A percentile compares a stretch with the other conserved stretches of the same genome.
phyloP scores from a whole-genome alignment of 2,888 invertebrate genomes.

The Acleris cristana region DNA sequence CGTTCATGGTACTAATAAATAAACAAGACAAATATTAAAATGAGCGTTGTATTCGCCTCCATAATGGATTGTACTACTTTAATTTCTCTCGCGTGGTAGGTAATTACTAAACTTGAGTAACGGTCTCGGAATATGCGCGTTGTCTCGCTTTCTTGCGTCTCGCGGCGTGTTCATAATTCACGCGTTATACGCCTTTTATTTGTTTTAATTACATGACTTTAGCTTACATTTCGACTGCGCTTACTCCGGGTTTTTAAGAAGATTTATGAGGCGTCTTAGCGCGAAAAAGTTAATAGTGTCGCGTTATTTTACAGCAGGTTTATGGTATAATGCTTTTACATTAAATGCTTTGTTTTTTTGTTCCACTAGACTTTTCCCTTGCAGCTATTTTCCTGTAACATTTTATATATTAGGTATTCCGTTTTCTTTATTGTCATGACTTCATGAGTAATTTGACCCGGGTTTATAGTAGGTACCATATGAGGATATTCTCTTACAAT shows the following conservation, averaged over 20 bases:
- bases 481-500: too few species aligned
- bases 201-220: conserved; percentile 29
- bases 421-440: too few species aligned
- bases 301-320: too few species aligned
- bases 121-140: conserved; percentile 51
- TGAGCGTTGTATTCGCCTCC: conserved; percentile 4
- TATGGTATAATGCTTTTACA: too few species aligned
- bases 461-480: too few species aligned
- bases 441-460: too few species aligned
- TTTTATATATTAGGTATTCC: too few species aligned
- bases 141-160: conserved; percentile 71
- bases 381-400: too few species aligned
- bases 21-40: conserved; percentile 2
- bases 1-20: conserved; percentile 6
- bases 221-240: conserved; percentile 24
- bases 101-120: conserved; percentile 44
- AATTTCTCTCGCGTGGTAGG: conserved; percentile 55
- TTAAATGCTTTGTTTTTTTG: too few species aligned
- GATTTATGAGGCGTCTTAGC: conserved; percentile 8
- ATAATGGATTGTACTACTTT: conserved; percentile 35
- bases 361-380: too few species aligned
- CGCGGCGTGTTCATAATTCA: conserved; percentile 46
- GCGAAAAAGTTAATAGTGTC: too few species aligned
- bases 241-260: neutral
- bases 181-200: conserved; percentile 39